phyloP scores from a whole-genome alignment of 1,140 invertebrate genomes.

The Ridgeia piscesae region DNA sequence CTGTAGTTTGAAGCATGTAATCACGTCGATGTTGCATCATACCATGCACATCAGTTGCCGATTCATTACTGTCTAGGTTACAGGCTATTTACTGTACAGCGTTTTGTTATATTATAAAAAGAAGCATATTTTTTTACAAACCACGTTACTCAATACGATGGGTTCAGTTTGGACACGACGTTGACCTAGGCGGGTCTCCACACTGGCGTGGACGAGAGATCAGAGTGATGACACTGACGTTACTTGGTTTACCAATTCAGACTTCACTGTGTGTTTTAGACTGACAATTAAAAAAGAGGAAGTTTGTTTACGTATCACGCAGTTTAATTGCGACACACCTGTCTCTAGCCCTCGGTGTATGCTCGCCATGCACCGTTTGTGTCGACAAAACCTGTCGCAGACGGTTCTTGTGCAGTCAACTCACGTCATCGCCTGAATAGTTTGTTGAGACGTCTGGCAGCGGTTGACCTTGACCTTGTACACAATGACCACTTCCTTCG shows the following conservation, averaged over 20 bases:
- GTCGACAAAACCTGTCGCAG: neutral
- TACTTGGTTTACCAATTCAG: neutral
- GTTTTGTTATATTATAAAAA: neutral
- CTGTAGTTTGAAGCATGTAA: neutral
- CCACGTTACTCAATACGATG: neutral
- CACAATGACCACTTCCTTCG: neutral
- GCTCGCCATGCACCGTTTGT: neutral
- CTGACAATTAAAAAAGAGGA: neutral
- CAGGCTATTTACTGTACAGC: neutral
- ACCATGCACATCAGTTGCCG: neutral
- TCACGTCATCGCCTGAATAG: neutral
- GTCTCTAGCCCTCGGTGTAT: neutral
- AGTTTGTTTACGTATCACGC: neutral
- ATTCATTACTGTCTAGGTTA: neutral
- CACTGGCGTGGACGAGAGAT: too few relatives aligned
- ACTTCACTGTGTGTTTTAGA: neutral
- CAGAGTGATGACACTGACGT: too few relatives aligned
- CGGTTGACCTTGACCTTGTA: neutral
- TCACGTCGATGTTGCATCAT: neutral
- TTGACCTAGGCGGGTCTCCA: neutral
- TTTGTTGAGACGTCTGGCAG: neutral
- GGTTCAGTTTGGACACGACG: too few relatives aligned
- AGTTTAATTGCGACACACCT: neutral
- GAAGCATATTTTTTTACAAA: neutral
- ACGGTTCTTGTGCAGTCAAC: neutral